phyloP scores from a whole-genome alignment of 2,888 invertebrate species.

The Pteria penguin region DNA sequence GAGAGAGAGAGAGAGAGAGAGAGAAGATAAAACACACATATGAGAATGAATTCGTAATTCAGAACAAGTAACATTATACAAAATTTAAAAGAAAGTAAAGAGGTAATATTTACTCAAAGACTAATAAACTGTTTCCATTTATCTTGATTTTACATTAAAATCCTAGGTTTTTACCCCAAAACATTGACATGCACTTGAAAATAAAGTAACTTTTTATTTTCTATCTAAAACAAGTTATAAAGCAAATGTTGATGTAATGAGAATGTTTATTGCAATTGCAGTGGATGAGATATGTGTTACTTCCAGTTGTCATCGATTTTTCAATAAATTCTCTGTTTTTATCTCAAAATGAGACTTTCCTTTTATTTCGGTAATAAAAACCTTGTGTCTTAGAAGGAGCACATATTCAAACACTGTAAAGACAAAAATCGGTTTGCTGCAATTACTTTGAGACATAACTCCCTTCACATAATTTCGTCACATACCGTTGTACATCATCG shows the following conservation, averaged over 20 bases:
- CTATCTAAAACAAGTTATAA: no score
- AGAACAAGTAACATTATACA: neutral
- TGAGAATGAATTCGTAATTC: neutral
- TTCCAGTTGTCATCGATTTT: neutral
- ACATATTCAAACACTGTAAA: neutral
- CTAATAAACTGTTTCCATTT: neutral
- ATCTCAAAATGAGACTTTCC: neutral
- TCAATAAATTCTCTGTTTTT: neutral
- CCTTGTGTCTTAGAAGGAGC: neutral
- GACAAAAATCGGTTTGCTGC: neutral
- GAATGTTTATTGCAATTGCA: neutral
- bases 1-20: no score
- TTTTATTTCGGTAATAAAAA: neutral
- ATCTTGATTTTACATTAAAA: neutral
- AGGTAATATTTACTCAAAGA: neutral
- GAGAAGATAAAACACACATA: neutral
- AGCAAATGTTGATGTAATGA: no score
- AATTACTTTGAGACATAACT: neutral
- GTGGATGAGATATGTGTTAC: neutral
- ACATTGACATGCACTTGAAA: neutral
- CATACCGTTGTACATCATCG: no score
- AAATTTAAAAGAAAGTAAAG: neutral
- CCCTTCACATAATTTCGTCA: no score
- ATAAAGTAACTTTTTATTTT: neutral
- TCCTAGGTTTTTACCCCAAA: neutral